These are phyloP conservation scores for Vandiemenella viatica DNA, from an alignment of 2,888 invertebrate species.

Conservation along the genomic window DNA sequence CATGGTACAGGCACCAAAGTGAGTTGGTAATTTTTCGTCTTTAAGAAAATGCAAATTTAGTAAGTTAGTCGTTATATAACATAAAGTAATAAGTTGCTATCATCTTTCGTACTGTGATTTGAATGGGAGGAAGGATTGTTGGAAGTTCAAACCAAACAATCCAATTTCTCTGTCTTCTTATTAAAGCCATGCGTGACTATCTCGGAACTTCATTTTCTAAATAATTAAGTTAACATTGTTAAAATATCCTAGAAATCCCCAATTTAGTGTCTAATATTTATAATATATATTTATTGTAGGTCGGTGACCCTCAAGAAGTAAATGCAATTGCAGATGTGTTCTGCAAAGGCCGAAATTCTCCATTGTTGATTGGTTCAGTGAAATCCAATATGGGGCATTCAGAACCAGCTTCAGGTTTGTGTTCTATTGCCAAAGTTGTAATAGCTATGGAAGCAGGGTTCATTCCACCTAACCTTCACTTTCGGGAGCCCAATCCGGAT, in stretches of 20 bases:
- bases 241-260: too few relatives aligned
- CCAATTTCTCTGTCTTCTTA: too few relatives aligned
- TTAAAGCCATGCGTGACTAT: too few relatives aligned
- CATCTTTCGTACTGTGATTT: too few relatives aligned
- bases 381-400: constrained; percentile 99
- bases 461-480: constrained; percentile 88
- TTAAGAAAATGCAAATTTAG: too few relatives aligned
- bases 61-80: too few relatives aligned
- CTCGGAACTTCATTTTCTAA: too few relatives aligned
- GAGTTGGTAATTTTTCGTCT: constrained; percentile 3
- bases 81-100: too few relatives aligned
- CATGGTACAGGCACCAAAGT: constrained; percentile 97
- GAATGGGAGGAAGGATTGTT: too few relatives aligned
- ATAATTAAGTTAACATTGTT: too few relatives aligned
- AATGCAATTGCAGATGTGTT: constrained; percentile 87
- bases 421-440: constrained; percentile 78
- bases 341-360: constrained; percentile 61
- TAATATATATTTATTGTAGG: constrained; percentile 35
- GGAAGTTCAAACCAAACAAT: too few relatives aligned
- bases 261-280: too few relatives aligned
- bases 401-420: constrained; percentile 83
- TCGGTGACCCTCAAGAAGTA: constrained; percentile 95
- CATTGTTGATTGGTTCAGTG: constrained; percentile 85
- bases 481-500: constrained; percentile 67
- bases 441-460: constrained; percentile 83